Base-by-base conservation (phyloP, 2,888 invertebrate species). In the Tipula helvola region DNA sequence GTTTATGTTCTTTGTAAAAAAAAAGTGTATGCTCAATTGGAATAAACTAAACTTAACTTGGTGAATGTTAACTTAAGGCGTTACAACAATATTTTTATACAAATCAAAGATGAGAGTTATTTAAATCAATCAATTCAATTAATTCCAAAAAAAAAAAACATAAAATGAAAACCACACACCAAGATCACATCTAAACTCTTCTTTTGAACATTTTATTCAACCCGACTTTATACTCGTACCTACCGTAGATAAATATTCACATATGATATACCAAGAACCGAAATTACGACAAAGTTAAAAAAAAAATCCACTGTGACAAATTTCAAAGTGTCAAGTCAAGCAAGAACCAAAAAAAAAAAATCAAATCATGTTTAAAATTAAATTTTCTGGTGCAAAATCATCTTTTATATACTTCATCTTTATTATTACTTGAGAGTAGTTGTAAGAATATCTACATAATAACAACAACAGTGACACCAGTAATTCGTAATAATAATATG, bases 401-500 rank as follows among this genome's bases (percentile, higher is more conserved):
- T 71, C 18, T 71, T 28, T 71, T 71, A 71, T 71, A 71, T n/a
- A 71, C 71, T 71, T 71, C 71, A 71, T 71, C 71, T 71, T 71
- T 71, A 71, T 71, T 71, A 71, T 71, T 71, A 28, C 71, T 71
- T 71, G 28, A 71, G 13, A 71, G 71, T 71, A 18, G 52, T 52
- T 52, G 16, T 52, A 52, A 4, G 52, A 52, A 39, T 39, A 39
- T 39, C 5, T 39, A 52, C 16, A 71, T 2, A 28, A 18, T 71
- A 71, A 28, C 71, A 71, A 71, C 71, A 71, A 71, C 71, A 71
- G 12, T 52, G 28, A 71, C 71, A 28, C 71, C 71, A 71, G 71
- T 71, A 71, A 71, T 71, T 71, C 71, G 71, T 71, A 71, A 71
- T 71, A 71, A 71, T 71, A 71, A 71, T 71, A 71, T 71, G 71